phyloP scores from a whole-genome alignment of 2,113 vertebrate species.

The Chascanopsetta lugubris region DNA sequence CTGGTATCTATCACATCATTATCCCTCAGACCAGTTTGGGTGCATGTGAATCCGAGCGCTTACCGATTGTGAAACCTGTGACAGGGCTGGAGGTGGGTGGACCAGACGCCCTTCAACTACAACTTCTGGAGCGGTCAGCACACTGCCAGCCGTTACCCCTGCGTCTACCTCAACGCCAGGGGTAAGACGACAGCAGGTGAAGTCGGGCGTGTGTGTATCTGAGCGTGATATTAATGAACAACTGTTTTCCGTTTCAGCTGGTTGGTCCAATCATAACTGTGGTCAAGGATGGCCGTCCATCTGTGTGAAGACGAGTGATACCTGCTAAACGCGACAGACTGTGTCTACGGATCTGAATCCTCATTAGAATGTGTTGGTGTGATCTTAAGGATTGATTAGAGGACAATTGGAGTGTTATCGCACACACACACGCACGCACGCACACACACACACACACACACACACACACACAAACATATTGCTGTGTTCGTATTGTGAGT shows the following conservation, averaged over 20 bases:
- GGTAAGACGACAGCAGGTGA: neutral
- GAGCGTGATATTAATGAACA: neutral
- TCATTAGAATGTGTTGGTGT: too few species aligned
- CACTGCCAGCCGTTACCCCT: neutral
- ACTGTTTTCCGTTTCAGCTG: neutral
- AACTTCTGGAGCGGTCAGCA: neutral
- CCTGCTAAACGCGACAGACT: neutral
- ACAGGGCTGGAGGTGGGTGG: conserved; percentile 13
- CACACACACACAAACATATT: too few species aligned
- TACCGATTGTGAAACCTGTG: neutral
- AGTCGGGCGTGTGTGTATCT: too few species aligned
- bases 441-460: too few species aligned
- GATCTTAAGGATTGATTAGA: neutral
- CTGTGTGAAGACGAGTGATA: neutral
- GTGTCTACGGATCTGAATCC: neutral
- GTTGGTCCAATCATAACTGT: neutral
- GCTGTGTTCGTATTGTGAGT: neutral
- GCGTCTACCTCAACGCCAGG: neutral
- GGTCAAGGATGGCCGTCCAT: neutral
- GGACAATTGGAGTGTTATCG: too few species aligned
- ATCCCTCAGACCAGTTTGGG: neutral
- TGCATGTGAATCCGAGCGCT: too few species aligned
- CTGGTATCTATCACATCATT: neutral
- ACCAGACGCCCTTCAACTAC: neutral
- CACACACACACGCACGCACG: too few species aligned